These are phyloP conservation scores for Byasa hedistus DNA, from an alignment of 2,888 invertebrate species.

Conservation along the genomic window DNA sequence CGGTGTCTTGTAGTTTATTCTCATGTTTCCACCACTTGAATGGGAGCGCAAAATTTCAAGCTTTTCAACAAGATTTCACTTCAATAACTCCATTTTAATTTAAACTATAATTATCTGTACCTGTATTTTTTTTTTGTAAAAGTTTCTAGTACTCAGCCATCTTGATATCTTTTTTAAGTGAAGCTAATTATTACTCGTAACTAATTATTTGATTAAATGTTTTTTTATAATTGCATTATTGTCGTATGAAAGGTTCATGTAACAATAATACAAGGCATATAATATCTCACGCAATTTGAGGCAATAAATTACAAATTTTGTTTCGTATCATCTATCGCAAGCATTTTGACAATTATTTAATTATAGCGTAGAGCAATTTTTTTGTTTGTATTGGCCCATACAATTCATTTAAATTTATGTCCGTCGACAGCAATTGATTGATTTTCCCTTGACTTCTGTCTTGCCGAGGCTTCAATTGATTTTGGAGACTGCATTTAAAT, in stretches of 20 bases:
- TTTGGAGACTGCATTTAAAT: conserved; percentile 17
- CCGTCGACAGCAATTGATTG: conserved; percentile 24
- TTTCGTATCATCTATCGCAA: background rate
- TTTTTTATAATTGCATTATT: no score
- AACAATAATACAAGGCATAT: background rate
- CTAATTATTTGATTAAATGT: no score
- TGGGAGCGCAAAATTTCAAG: background rate
- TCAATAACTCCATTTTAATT: background rate
- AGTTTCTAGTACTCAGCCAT: no score
- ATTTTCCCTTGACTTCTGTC: conserved; percentile 24
- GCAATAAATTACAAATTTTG: background rate
- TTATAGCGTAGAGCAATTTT: background rate
- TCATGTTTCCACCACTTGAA: background rate
- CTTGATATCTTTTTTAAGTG: no score
- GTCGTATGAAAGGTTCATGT: no score
- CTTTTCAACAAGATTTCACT: background rate
- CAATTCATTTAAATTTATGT: conserved; percentile 23
- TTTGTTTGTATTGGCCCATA: background rate
- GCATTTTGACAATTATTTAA: background rate
- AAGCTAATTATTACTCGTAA: no score
- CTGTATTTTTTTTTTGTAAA: no score
- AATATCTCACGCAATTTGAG: background rate
- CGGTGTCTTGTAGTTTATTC: conserved; percentile 5
- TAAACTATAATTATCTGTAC: background rate
- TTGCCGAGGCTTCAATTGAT: conserved; percentile 21